phyloP scores from a whole-genome alignment of 1,140 invertebrate species.

The Drosophila rhopaloa region DNA sequence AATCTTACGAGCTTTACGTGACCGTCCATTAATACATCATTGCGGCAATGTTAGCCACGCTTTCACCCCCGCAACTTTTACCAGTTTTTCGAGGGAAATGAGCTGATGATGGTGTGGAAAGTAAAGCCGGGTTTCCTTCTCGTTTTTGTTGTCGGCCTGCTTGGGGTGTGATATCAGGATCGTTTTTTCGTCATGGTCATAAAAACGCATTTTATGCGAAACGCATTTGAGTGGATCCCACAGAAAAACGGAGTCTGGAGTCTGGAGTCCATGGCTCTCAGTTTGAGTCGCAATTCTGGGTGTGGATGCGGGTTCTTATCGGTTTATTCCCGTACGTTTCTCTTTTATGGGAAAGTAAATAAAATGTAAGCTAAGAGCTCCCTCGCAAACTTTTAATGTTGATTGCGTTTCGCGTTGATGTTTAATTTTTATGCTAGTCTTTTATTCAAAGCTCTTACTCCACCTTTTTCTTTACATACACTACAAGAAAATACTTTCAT shows the following conservation, averaged over 20 bases:
- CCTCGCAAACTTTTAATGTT: constrained; percentile 78
- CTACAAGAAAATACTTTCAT: not conserved
- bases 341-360: constrained; percentile 80
- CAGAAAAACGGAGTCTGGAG: constrained; percentile 47
- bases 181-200: constrained; percentile 76
- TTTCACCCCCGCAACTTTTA: constrained; percentile 12
- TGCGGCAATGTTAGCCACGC: constrained; percentile 49
- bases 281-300: constrained; percentile 24
- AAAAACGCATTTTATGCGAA: constrained; percentile 82
- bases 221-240: constrained; percentile 76
- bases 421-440: constrained; percentile 75
- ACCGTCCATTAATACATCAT: constrained; percentile 81
- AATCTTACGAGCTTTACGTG: constrained; percentile 71
- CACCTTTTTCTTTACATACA: not conserved
- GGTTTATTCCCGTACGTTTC: constrained; percentile 50
- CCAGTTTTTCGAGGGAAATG: constrained; percentile 25
- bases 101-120: constrained; percentile 44
- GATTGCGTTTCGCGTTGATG: constrained; percentile 75
- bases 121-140: constrained; percentile 19
- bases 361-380: constrained; percentile 63
- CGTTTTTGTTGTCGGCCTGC: constrained; percentile 4
- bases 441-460: constrained; percentile 39
- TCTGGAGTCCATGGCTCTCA: constrained; percentile 30
- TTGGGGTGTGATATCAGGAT: constrained; percentile 49
- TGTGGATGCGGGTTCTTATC: constrained; percentile 31